Base-by-base conservation (phyloP, 1,140 invertebrate species). In the Bombus ignitus region DNA sequence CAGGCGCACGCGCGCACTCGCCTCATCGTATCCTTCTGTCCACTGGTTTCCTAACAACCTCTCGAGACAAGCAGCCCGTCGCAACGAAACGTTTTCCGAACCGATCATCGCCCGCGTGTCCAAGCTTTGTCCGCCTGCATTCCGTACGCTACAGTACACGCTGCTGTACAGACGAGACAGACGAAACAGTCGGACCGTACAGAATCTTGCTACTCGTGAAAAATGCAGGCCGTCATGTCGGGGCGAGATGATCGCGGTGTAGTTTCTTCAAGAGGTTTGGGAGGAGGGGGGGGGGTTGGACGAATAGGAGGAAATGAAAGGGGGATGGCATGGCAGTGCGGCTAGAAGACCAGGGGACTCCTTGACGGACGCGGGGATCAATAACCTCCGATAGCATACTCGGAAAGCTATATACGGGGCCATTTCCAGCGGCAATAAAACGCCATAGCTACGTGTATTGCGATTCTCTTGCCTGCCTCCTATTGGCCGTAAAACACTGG, bases 371-470 rank as follows among this genome's bases (percentile, higher is more conserved):
- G 92, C 93, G 93, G 93, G 93, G 94, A 95, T 95, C 94, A 95
- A 95, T 95, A 95, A 95, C 93, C 93, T 94, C 93, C 94, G 92
- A 95, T 94, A 95, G 94, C 94, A 95, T 94, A 95, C 94, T 94
- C 92, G 88, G 91, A 91, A 92, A 92, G 92, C 93, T 94, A 93
- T 95, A 94, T 93, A 94, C 90, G 86, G 92, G 92, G 91, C 94
- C 93, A 95, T 95, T 95, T 93, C 93, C 91, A 94, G 89, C 91
- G 93, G 94, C 94, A 95, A 95, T 94, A 95, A 94, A 95, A 94
- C 94, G 93, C 94, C 92, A 93, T 94, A 94, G 93, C 93, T 94
- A 94, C 91, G 94, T 94, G 94, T 93, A 95, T 94, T 94, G 94
- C 92, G 92, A 94, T 94, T 94, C 94, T 94, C 94, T 93, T 94